Base-by-base conservation (phyloP, 2,888 invertebrate species). In the Epirrita christyi region DNA sequence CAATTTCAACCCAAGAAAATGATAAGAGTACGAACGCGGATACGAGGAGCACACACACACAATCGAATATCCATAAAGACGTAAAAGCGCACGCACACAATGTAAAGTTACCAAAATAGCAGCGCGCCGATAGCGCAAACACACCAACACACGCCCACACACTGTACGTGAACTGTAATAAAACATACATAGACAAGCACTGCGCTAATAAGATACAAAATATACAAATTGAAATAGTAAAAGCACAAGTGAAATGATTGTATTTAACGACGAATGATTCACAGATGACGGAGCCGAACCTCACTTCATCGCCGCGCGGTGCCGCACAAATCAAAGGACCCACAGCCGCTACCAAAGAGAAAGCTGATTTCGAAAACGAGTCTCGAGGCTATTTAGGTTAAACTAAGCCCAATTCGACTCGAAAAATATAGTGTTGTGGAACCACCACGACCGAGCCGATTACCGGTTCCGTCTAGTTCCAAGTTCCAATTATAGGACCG, bases 131-230 rank as follows among this genome's bases (percentile, higher is more conserved):
- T 90, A 91, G 86, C 88, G 86, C 88, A 84, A 88, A 86, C 88
- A 88, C 87, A 89, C 88, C 85, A 88, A 89, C 89, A 90, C 88
- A 86, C 88, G 86, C 89, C 87, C 86, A 89, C 90, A 79, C 80
- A 72, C 75, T 77, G 85, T 87, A 86, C 84, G 83, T 87, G 85
- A 86, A 88, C 86, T 85, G 87, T 88, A 86, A 88, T 90, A 88
- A 91, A 88, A 90, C 88, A 88, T 85, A 87, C 86, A 82, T 82
- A 83, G 70, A 81, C 77, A 72, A 73, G 76, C 75, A 77, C 73
- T 74, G 80, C 74, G 83, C 85, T 85, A 83, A 87, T 85, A 87
- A 85, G 74, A 83, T 76, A 83, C 79, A 76, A 84, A 87, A 85
- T 74, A 83, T 76, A 83, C 79, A 76, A 84, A 86, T 86, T 83